Evolutionary conservation across 2,888 invertebrate genomes (phyloP).

Genomic region (Petrolisthes manimaculis): DNA sequence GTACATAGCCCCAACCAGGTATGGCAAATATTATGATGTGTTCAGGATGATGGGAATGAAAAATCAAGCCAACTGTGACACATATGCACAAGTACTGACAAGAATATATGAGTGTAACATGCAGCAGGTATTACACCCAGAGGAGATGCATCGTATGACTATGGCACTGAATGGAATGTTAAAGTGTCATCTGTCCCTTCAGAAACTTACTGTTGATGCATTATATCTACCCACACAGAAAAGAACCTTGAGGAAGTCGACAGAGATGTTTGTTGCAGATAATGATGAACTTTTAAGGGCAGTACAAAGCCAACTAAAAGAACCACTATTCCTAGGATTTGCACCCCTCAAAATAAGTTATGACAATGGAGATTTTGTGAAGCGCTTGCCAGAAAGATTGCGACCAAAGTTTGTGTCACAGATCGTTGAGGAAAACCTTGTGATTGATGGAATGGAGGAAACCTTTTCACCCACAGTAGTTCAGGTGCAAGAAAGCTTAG

Average conservation of each 20-base stretch:
- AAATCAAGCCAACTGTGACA: not conserved
- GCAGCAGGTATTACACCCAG: slow-evolving; percentile 11
- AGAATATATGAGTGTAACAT: not conserved
- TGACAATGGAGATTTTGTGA: slow-evolving; percentile 17
- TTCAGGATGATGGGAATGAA: slow-evolving; percentile 29
- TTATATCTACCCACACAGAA: slow-evolving; percentile 26
- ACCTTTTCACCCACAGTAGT: not conserved
- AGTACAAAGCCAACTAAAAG: not conserved
- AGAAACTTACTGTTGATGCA: slow-evolving; percentile 9
- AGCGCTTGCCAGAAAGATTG: slow-evolving; percentile 12
- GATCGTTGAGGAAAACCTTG: slow-evolving; percentile 12
- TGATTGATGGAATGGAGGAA: not conserved
- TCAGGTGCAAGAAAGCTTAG: not conserved
- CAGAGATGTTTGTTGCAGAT: slow-evolving; percentile 44
- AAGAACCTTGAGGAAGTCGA: slow-evolving; percentile 13
- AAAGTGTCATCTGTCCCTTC: not conserved
- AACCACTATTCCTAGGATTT: slow-evolving; percentile 33
- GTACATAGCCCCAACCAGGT: slow-evolving; percentile 28
- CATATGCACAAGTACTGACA: slow-evolving; percentile 29
- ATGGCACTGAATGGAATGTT: slow-evolving; percentile 15
- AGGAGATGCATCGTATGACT: slow-evolving; percentile 14
- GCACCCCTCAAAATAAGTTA: not conserved
- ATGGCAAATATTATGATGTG: slow-evolving; percentile 28
- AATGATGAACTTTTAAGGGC: not conserved
- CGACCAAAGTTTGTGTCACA: slow-evolving; percentile 33